Percentiles rank a stretch among this genome's conserved stretches.
Evolutionary conservation across 2,113 vertebrate genomes (phyloP).

Genomic region (Gallinago media): DNA sequence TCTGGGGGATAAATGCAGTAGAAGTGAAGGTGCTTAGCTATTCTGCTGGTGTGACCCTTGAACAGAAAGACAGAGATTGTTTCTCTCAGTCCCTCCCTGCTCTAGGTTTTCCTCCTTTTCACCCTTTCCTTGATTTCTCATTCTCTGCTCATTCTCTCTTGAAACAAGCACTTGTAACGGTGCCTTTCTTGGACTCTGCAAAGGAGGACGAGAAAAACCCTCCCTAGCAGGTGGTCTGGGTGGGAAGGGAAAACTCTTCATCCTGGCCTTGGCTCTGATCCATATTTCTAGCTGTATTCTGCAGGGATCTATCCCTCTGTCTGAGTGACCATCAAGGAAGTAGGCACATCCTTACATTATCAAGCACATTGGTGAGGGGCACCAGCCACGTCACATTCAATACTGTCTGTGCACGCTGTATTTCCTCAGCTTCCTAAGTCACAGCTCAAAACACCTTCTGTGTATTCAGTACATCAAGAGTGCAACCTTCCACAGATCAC

Average conservation of each 20-base stretch:
- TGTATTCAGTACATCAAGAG: not conserved
- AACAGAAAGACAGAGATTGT: not conserved
- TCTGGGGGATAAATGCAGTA: not conserved
- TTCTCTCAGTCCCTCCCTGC: not conserved
- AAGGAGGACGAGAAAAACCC: too few relatives aligned
- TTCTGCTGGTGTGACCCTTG: not conserved
- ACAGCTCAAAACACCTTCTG: not conserved
- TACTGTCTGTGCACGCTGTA: not conserved
- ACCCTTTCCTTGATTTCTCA: not conserved
- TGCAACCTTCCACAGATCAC: not conserved
- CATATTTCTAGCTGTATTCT: too few relatives aligned
- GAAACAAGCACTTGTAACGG: not conserved
- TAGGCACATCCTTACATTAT: too few relatives aligned
- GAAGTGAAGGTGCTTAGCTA: not conserved
- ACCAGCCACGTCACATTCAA: not conserved
- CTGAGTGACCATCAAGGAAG: too few relatives aligned
- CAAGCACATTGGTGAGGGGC: too few relatives aligned
- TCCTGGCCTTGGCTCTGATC: too few relatives aligned
- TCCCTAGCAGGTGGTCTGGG: too few relatives aligned
- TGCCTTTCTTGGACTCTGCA: not conserved
- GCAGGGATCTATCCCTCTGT: too few relatives aligned
- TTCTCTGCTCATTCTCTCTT: not conserved
- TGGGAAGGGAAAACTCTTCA: too few relatives aligned
- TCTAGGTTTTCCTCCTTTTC: not conserved
- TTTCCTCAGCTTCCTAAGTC: not conserved